These are phyloP conservation scores for Drosophila pullipes DNA, from an alignment of 2,888 invertebrate species.

Conservation along the genomic window DNA sequence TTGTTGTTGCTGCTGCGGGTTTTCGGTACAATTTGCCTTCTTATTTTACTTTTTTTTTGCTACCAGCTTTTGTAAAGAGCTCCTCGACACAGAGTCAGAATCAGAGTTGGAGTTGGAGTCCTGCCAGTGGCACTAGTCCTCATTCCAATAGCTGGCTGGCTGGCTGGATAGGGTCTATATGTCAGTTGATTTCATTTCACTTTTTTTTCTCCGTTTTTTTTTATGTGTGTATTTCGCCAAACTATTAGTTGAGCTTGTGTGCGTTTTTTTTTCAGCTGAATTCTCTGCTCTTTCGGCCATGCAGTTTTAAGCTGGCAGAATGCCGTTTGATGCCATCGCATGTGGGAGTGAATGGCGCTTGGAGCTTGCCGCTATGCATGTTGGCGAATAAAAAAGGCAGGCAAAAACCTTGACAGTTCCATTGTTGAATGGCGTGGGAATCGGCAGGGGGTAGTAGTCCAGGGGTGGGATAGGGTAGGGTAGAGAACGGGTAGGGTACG, in stretches of 20 bases:
- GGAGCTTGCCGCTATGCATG: constrained; percentile 5
- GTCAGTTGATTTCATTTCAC: constrained; percentile 82
- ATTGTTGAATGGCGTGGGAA: constrained; percentile 71
- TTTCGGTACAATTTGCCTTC: constrained; percentile 78
- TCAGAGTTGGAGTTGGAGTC: constrained; percentile 9
- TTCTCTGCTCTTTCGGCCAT: constrained; percentile 40
- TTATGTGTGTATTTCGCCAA: constrained; percentile 39
- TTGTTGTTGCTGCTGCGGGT: constrained; percentile 61
- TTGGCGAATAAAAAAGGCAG: constrained; percentile 11
- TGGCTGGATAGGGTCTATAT: constrained; percentile 64
- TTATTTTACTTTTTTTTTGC: constrained; percentile 52
- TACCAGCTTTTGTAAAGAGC: constrained; percentile 60
- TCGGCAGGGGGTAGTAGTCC: constrained; percentile 4
- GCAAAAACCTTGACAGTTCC: constrained; percentile 77
- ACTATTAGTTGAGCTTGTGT: constrained; percentile 72
- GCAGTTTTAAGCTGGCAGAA: constrained; percentile 38
- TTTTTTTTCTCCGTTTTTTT: constrained; percentile 52
- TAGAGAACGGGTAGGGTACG: neutral
- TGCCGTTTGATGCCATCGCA: constrained; percentile 54
- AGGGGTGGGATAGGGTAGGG: neutral
- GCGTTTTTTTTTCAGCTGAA: constrained; percentile 38
- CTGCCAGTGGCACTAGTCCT: constrained; percentile 12
- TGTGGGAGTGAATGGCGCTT: constrained; percentile 29
- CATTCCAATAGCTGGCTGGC: constrained; percentile 7
- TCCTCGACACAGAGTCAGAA: neutral